phyloP scores from a whole-genome alignment of 64 coral and sea anemone species.

The Cladopsammia gracilis region DNA sequence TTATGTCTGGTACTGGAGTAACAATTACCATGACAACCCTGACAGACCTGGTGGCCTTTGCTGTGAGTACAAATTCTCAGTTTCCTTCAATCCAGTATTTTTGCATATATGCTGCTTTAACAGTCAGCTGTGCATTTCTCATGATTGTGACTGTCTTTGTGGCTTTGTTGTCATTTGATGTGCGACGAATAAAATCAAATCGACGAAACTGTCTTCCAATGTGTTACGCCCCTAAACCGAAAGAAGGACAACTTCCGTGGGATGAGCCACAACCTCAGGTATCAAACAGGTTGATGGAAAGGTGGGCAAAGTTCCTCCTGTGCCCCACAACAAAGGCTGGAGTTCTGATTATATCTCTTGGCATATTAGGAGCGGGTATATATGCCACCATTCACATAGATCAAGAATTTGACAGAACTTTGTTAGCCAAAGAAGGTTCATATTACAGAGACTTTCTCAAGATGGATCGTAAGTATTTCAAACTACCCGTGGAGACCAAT shows the following conservation, averaged over 20 bases:
- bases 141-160: slow-evolving; percentile 82
- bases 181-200: slow-evolving; percentile 83
- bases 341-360: slow-evolving; percentile 69
- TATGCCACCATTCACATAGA: slow-evolving; percentile 76
- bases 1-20: slow-evolving; percentile 68
- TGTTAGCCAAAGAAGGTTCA: slow-evolving; percentile 71
- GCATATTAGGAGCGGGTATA: slow-evolving; percentile 68
- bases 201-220: slow-evolving; percentile 73
- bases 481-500: slow-evolving; percentile 36
- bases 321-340: slow-evolving; percentile 10
- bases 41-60: slow-evolving; percentile 92
- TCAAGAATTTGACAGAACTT: slow-evolving; percentile 73
- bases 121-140: slow-evolving; percentile 79
- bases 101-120: slow-evolving; percentile 86
- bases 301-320: slow-evolving; percentile 76
- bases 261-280: slow-evolving; percentile 62
- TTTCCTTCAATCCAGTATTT: slow-evolving; percentile 86
- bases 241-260: slow-evolving; percentile 56
- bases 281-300: slow-evolving; percentile 84
- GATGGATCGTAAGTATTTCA: slow-evolving; percentile 55
- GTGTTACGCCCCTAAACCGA: slow-evolving; percentile 53
- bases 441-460: slow-evolving; percentile 63
- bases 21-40: slow-evolving; percentile 90
- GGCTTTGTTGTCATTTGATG: slow-evolving; percentile 79
- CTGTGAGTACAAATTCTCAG: slow-evolving; percentile 74